These are phyloP conservation scores for Listronotus bonariensis DNA, from an alignment of 1,140 invertebrate species.

Conservation along the genomic window DNA sequence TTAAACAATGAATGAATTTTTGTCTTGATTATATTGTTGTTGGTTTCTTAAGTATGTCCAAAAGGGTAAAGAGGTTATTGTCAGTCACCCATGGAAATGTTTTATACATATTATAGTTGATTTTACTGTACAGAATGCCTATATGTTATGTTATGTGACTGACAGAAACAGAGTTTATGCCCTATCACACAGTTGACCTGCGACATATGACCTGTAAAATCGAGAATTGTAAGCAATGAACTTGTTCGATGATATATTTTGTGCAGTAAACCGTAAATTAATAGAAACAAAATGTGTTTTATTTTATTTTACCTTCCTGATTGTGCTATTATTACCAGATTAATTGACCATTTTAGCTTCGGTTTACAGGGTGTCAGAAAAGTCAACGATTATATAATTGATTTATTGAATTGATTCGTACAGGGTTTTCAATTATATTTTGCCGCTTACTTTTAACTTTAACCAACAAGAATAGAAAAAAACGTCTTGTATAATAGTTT, in stretches of 20 bases:
- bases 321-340: too few species aligned
- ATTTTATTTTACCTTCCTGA: constrained; percentile 14
- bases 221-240: constrained; percentile 54
- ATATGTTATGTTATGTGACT: constrained; percentile 45
- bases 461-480: too few species aligned
- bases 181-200: constrained; percentile 48
- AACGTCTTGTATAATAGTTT: too few species aligned
- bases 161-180: constrained; percentile 29
- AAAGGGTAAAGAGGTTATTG: constrained; percentile 8
- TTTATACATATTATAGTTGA: constrained; percentile 39
- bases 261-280: constrained; percentile 55
- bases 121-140: constrained; percentile 43
- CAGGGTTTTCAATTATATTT: too few species aligned
- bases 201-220: constrained; percentile 50
- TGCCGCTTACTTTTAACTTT: too few species aligned
- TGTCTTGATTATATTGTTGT: constrained; percentile 24
- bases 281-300: constrained; percentile 46
- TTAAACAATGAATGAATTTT: constrained; percentile 12
- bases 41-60: constrained; percentile 32
- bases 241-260: constrained; percentile 56
- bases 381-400: too few species aligned
- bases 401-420: too few species aligned
- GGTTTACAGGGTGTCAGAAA: too few species aligned
- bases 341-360: too few species aligned
- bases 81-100: constrained; percentile 27